Conservation (phyloP, 1,140 invertebrate genomes). For the Hyles euphorbiae region DNA sequence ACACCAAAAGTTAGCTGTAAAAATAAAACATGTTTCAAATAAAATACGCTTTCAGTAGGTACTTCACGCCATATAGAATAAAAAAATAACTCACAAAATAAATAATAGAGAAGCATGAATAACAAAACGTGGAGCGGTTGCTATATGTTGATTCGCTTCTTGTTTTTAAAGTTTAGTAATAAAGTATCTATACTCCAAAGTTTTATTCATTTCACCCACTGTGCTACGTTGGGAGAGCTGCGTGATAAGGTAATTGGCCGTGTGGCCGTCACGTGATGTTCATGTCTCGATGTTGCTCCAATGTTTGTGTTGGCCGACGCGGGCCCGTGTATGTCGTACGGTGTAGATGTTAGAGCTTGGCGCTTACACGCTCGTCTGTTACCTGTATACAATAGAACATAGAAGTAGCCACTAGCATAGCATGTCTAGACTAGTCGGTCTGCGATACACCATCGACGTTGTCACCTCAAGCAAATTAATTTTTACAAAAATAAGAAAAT, state of each 20-base stretch:
- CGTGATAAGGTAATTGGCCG: constrained; percentile 63
- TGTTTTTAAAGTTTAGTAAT: constrained; percentile 70
- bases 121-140: constrained; percentile 33
- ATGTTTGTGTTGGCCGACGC: constrained; percentile 45
- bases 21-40: constrained; percentile 42
- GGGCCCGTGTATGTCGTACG: constrained; percentile 55
- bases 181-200: constrained; percentile 74
- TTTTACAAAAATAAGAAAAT: too few relatives aligned
- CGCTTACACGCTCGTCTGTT: constrained; percentile 29
- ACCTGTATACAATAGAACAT: neutral
- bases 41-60: constrained; percentile 56
- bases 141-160: constrained; percentile 49
- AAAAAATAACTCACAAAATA: constrained; percentile 7
- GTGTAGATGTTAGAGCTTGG: constrained; percentile 57
- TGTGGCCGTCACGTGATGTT: constrained; percentile 24
- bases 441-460: neutral
- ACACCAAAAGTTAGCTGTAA: constrained; percentile 46
- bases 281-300: constrained; percentile 47
- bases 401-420: neutral
- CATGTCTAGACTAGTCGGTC: constrained; percentile 5
- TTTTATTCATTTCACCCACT: constrained; percentile 71
- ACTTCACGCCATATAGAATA: constrained; percentile 12
- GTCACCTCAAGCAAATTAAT: too few relatives aligned
- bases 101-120: constrained; percentile 19
- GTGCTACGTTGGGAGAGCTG: constrained; percentile 59